A percentile compares a stretch with the other conserved stretches of the same genome.
Conservation (phyloP, 2,888 invertebrate species). For the Calameuta pallipes region DNA sequence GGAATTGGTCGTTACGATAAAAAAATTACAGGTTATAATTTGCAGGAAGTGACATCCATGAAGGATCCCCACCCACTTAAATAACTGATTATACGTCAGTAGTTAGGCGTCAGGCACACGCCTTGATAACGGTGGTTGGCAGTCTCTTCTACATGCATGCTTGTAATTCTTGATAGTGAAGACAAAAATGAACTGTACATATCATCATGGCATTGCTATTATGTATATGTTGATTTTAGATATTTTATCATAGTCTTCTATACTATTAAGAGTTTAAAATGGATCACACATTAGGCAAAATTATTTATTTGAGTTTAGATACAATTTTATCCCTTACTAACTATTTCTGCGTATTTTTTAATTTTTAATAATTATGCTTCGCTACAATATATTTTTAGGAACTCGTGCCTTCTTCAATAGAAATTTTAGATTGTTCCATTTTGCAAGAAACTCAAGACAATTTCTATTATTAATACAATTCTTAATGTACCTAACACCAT, state of each 20-base stretch:
- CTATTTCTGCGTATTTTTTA: constrained; percentile 2
- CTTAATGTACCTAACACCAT: no score
- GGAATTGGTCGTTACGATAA: background rate
- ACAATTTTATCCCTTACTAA: background rate
- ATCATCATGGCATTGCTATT: background rate
- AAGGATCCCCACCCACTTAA: constrained; percentile 36
- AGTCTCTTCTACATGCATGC: constrained; percentile 5
- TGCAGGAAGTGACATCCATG: constrained; percentile 34
- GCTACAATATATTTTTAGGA: no score
- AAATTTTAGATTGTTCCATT: background rate
- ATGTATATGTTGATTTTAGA: background rate
- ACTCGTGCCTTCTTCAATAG: no score
- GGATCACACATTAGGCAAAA: background rate
- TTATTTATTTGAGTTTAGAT: background rate
- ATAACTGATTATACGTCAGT: constrained; percentile 30
- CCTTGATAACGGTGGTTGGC: constrained; percentile 14
- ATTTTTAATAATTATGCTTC: no score
- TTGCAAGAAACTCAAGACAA: background rate
- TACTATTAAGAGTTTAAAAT: background rate
- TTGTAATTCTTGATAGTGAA: background rate
- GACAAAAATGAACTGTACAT: background rate
- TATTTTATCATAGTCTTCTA: background rate
- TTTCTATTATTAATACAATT: no score
- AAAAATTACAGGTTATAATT: constrained; percentile 12
- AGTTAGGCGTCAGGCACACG: constrained; percentile 18